A percentile compares a stretch with the other conserved stretches of the same genome.
phyloP scores from a whole-genome alignment of 2,113 vertebrate species.

The Acanthisitta chloris region DNA sequence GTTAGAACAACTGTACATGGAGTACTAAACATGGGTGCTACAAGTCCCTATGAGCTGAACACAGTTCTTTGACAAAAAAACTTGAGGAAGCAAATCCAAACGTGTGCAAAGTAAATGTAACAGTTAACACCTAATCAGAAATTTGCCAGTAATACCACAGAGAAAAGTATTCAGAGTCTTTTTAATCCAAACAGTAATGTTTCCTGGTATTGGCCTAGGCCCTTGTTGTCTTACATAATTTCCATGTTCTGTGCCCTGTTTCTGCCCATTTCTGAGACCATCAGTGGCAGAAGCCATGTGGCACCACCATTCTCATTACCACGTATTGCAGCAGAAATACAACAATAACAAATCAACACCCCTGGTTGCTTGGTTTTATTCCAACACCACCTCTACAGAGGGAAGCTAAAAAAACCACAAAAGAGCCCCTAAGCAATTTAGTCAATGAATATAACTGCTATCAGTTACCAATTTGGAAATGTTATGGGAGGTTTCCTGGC shows the following conservation, averaged over 20 bases:
- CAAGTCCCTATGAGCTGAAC: not conserved
- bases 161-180: not conserved
- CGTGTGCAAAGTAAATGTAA: not conserved
- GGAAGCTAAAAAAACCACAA: not conserved
- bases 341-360: not conserved
- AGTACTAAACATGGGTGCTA: fast-evolving
- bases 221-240: not conserved
- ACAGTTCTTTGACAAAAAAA: not conserved
- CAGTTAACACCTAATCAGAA: not conserved
- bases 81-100: not conserved
- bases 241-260: not conserved
- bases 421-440: not conserved
- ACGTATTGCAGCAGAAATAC: not conserved
- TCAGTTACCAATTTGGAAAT: not conserved
- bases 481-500: not conserved
- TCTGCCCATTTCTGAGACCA: not conserved
- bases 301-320: not conserved
- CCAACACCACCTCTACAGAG: not conserved
- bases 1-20: not conserved
- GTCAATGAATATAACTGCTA: not conserved
- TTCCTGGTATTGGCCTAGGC: not conserved
- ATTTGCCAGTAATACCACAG: not conserved
- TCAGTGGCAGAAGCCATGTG: not conserved
- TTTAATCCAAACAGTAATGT: not conserved
- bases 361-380: not conserved